phyloP scores from a whole-genome alignment of 2,888 invertebrate species.

The Caenorhabditis sp. region DNA sequence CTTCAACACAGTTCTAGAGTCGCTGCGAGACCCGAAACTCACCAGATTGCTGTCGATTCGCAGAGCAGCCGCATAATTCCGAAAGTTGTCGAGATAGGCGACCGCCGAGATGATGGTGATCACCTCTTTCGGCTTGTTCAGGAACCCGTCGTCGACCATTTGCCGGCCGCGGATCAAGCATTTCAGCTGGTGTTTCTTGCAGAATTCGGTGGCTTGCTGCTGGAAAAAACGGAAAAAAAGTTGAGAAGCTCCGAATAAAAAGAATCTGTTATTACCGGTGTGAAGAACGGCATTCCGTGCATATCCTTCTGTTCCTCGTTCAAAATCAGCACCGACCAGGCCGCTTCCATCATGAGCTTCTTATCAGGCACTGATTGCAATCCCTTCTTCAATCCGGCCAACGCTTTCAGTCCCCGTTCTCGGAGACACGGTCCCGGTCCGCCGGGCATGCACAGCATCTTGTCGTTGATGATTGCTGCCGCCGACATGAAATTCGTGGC shows the following conservation, averaged over 20 bases:
- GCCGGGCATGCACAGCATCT: conserved; percentile 71
- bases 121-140: conserved; percentile 71
- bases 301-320: conserved; percentile 45
- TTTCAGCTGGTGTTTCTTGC: conserved; percentile 58
- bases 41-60: conserved; percentile 58
- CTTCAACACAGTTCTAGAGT: conserved; percentile 15
- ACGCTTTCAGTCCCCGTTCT: conserved; percentile 37
- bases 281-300: conserved; percentile 63
- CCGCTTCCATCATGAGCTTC: conserved; percentile 53
- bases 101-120: conserved; percentile 72
- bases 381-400: conserved; percentile 33
- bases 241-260: too few relatives aligned
- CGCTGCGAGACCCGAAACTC: conserved; percentile 1
- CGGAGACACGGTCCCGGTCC: conserved; percentile 71
- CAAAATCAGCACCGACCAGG: conserved; percentile 59
- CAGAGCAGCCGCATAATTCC: conserved; percentile 68
- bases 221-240: too few relatives aligned
- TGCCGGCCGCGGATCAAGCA: conserved; percentile 73
- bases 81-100: conserved; percentile 72
- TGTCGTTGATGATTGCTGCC: conserved; percentile 39
- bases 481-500: conserved; percentile 45
- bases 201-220: conserved; percentile 66
- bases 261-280: too few relatives aligned
- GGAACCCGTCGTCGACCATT: conserved; percentile 69
- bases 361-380: conserved; percentile 30